Conservation (phyloP, 2,888 invertebrate species). For the Tanypteryx hageni region DNA sequence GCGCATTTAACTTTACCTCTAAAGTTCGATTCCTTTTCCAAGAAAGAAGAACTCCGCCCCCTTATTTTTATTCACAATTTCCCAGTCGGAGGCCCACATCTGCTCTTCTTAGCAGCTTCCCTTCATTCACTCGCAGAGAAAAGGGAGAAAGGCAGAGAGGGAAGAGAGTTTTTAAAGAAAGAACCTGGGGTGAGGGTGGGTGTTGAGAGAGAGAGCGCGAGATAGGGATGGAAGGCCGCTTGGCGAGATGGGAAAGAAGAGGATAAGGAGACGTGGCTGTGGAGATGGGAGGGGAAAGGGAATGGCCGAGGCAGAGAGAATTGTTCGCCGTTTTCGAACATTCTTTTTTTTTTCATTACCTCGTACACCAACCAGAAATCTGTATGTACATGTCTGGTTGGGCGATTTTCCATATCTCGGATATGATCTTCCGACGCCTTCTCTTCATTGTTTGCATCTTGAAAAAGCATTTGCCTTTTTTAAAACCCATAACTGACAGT, state of each 20-base stretch:
- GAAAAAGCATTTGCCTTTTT: not conserved
- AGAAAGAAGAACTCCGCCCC: not conserved
- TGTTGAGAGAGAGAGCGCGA: not conserved
- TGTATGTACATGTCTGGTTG: not conserved
- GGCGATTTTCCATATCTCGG: not conserved
- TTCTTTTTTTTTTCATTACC: not conserved
- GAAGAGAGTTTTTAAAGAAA: not conserved
- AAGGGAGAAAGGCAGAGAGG: constrained; percentile 7
- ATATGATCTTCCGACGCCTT: not conserved
- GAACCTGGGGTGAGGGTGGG: not conserved
- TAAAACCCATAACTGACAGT: not conserved
- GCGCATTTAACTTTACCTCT: no score
- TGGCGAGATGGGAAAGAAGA: not conserved
- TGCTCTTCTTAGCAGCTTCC: not conserved
- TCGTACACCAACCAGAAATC: not conserved
- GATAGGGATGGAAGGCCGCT: not conserved
- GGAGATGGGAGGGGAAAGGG: not conserved
- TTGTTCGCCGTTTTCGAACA: constrained; percentile 9
- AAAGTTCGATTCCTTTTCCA: not conserved
- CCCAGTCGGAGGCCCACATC: not conserved
- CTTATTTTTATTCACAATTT: not conserved
- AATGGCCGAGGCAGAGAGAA: no score
- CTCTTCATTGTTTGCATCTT: constrained; percentile 7
- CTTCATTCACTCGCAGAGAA: not conserved
- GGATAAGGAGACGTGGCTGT: not conserved